Conservation (phyloP, 2,113 vertebrate species). For the Propithecus coquereli region DNA sequence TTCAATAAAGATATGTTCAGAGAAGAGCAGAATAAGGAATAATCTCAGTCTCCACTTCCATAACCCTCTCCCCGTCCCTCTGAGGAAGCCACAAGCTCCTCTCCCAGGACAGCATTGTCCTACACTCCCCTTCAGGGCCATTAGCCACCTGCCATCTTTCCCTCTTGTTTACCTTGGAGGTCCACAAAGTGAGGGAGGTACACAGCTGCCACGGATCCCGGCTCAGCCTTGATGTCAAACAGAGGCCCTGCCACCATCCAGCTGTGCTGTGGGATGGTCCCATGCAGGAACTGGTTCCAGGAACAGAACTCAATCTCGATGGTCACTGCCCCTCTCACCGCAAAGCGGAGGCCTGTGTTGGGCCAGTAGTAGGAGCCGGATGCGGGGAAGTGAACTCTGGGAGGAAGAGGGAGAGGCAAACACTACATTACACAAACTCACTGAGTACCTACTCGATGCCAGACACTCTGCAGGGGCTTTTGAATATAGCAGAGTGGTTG, state of each 20-base stretch:
- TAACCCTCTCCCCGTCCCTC: not conserved
- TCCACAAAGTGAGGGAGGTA: slow-evolving; percentile 60
- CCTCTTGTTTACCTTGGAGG: slow-evolving; percentile 46
- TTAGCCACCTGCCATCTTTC: accelerated
- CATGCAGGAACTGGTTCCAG: not conserved
- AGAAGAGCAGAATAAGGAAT: not conserved
- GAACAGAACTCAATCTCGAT: not conserved
- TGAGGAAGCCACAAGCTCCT: not conserved
- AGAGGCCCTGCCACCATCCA: slow-evolving; percentile 42
- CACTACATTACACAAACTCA: not conserved
- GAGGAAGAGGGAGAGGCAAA: not conserved
- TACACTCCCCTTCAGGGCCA: too few relatives aligned
- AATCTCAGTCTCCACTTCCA: not conserved
- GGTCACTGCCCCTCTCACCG: slow-evolving; percentile 15
- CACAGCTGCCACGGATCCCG: accelerated
- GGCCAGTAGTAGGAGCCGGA: slow-evolving; percentile 51
- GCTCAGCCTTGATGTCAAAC: slow-evolving; percentile 52
- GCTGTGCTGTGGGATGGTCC: not conserved
- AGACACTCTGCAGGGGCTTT: not conserved
- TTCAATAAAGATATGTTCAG: not conserved
- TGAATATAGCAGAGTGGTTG: accelerated
- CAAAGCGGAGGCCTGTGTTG: slow-evolving; percentile 2
- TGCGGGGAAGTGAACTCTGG: not conserved
- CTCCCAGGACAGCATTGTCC: not conserved
- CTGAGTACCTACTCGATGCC: not conserved